Percentiles rank a stretch among this genome's conserved stretches.
Evolutionary conservation across 2,888 invertebrate genomes (phyloP).

Genomic region (Heliconius cydno): DNA sequence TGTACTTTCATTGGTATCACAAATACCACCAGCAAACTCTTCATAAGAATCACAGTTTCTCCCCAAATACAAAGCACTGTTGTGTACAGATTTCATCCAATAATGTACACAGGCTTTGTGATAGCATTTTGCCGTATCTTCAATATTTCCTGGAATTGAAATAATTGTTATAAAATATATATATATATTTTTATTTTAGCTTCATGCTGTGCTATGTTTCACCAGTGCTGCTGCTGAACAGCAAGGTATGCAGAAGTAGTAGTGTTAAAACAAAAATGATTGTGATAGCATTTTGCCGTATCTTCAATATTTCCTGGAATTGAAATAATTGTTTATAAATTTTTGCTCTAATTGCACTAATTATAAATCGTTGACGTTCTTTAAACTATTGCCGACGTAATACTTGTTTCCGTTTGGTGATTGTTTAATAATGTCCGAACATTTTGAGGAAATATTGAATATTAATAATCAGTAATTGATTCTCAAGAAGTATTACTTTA

Average conservation of each 20-base stretch:
- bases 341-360: background rate
- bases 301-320: constrained; percentile 22
- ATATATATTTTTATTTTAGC: too few species aligned
- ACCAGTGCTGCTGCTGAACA: too few species aligned
- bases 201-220: too few species aligned
- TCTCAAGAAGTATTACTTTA: background rate
- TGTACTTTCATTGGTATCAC: constrained; percentile 31
- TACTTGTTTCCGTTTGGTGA: background rate
- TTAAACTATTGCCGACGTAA: background rate
- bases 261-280: too few species aligned
- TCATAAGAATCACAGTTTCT: constrained; percentile 38
- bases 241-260: too few species aligned
- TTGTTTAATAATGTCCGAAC: background rate
- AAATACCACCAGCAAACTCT: constrained; percentile 19
- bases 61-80: constrained; percentile 39
- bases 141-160: constrained; percentile 34
- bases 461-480: background rate
- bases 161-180: too few species aligned
- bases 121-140: constrained; percentile 46
- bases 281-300: too few species aligned
- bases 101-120: constrained; percentile 48
- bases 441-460: constrained; percentile 10
- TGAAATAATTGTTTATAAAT: background rate
- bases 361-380: constrained; percentile 1
- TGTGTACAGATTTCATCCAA: constrained; percentile 43